Conservation (phyloP, 1,140 invertebrate species). For the Ceratosolen fusciceps region DNA sequence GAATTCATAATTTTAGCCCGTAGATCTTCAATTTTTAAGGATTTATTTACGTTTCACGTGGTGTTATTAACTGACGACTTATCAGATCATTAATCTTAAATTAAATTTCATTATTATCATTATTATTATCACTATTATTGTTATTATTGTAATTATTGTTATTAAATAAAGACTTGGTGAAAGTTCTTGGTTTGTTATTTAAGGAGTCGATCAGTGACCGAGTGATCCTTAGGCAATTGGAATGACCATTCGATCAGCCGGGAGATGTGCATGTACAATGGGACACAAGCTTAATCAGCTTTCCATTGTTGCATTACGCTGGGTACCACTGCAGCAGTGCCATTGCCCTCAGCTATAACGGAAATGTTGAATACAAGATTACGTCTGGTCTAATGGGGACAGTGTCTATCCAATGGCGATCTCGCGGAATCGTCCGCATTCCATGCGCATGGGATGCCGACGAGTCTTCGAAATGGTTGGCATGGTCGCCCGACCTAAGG, state of each 20-base stretch:
- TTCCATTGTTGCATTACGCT: constrained; percentile 51
- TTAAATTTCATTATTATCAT: no score
- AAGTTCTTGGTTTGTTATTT: no score
- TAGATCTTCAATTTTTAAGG: no score
- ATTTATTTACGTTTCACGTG: no score
- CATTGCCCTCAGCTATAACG: constrained; percentile 50
- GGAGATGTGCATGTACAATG: neutral
- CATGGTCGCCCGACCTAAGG: constrained; percentile 46
- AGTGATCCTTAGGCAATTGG: neutral
- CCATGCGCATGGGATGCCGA: constrained; percentile 30
- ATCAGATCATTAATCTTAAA: no score
- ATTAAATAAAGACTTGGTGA: no score
- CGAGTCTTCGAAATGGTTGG: constrained; percentile 29
- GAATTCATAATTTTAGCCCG: no score
- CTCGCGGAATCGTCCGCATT: neutral
- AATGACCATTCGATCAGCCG: constrained; percentile 20
- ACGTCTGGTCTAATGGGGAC: constrained; percentile 55
- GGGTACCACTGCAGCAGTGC: neutral
- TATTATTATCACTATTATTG: no score
- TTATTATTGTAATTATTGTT: neutral
- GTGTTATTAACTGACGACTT: no score
- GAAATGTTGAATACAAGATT: constrained; percentile 58
- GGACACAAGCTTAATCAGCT: constrained; percentile 54
- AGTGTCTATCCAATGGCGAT: constrained; percentile 26
- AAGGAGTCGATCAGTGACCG: no score